Conservation (phyloP, 1,140 invertebrate species). For the Drosophila bifasciata region DNA sequence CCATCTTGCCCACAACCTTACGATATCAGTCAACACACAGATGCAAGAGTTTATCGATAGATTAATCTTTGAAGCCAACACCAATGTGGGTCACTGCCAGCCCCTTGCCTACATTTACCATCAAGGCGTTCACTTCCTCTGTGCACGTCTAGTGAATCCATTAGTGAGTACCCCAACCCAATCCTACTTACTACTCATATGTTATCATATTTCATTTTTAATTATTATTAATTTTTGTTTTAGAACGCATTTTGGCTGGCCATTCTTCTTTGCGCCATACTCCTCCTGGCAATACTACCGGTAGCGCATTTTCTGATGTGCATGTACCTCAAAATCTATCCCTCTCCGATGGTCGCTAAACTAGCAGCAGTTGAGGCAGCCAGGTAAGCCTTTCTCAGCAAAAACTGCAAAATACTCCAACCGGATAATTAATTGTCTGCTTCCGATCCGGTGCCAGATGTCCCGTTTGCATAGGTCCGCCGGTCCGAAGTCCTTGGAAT, state of each 20-base stretch:
- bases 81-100: constrained; percentile 90
- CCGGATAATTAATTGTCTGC: neutral
- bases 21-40: constrained; percentile 83
- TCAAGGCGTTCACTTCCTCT: constrained; percentile 89
- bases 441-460: constrained; percentile 14
- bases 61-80: constrained; percentile 85
- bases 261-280: constrained; percentile 90
- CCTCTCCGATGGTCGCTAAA: constrained; percentile 86
- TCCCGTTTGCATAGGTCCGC: constrained; percentile 28
- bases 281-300: constrained; percentile 92
- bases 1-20: constrained; percentile 84
- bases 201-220: too few species aligned
- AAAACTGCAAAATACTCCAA: neutral
- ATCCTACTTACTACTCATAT: too few species aligned
- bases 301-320: constrained; percentile 91
- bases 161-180: constrained; percentile 93
- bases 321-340: constrained; percentile 93
- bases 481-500: neutral
- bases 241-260: constrained; percentile 97
- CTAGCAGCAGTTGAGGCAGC: constrained; percentile 88
- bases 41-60: constrained; percentile 88
- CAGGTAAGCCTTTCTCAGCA: constrained; percentile 45
- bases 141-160: constrained; percentile 91
- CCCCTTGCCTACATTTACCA: constrained; percentile 92
- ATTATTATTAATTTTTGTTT: too few species aligned